Evolutionary conservation across 2,113 vertebrate species (phyloP), one percentile per base, ranked within the genome.

Genomic region (Sinosuthora webbiana): DNA sequence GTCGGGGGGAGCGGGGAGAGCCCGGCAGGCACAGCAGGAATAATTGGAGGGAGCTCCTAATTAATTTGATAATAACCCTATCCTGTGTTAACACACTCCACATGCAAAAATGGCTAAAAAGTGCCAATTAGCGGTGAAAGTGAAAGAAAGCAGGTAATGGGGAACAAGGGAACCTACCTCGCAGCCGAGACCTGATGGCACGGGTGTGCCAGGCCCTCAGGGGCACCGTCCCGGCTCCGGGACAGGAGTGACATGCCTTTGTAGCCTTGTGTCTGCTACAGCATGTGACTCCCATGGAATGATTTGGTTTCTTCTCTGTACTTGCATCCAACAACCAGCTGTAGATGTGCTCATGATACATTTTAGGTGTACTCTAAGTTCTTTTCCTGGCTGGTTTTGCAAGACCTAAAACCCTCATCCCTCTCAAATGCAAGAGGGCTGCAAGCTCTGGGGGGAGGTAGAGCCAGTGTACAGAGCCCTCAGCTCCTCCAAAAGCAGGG

Each of bases 21-120:
- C 87, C 96, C 41, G 62, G 85, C 94, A 87, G 92, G 92, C 95
- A n/a, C 96, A 95, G 90, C 93, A 90, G 94, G 97, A 84, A 79
- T 94, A 97, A 97, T 93, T 95, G 94, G 95, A 95, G 90, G 92
- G 94, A 97, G 93, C 92, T 97, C 96, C 96, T 96, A 94, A 95
- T 97, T 97, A 96, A 97, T 97, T 96, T 95, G 90, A 96, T 96
- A 97, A 97, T 94, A 96, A 86, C 62, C 85, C 85, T 87, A 91
- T 82, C 94, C 94, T 89, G 50, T 50, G 64, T 52, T 95, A 95
- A 97, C 83, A 73, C 90, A 56, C 94, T 92, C 86, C 92, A 90
- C 93, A 81, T 80, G 92, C 65, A 90, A 94, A 95, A 91, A 91
- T 13, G 69, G 83, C 49, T 93, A 94, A 90, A 96, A 91, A 90